Evolutionary conservation across 2,113 vertebrate species (phyloP).

Genomic region (Rhynchomys soricoides): DNA sequence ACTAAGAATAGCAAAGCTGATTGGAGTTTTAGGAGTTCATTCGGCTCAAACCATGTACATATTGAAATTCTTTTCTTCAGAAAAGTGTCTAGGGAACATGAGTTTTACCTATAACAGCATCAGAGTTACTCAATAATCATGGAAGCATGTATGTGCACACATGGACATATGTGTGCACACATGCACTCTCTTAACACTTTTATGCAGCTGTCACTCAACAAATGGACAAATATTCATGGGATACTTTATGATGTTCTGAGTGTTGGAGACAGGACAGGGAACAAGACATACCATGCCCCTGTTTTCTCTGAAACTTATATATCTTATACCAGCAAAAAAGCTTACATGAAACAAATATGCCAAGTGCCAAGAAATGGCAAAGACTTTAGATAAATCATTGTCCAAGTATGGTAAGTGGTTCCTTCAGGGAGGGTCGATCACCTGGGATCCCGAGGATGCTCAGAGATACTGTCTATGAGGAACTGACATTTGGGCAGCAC

Average conservation of each 20-base stretch:
- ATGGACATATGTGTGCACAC: not conserved
- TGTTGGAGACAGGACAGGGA: not conserved
- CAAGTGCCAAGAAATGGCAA: not conserved
- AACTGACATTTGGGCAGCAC: not conserved
- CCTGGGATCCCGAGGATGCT: not conserved
- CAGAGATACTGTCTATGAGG: not conserved
- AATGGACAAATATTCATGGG: not conserved
- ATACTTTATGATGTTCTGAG: not conserved
- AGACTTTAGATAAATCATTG: not conserved
- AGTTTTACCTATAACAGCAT: not conserved
- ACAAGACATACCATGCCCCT: not conserved
- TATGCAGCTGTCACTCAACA: not conserved
- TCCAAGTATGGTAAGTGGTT: not conserved
- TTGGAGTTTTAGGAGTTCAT: conserved; percentile 10
- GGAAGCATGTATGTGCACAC: no score
- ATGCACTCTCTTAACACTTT: not conserved
- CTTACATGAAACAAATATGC: not conserved
- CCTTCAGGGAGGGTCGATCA: not conserved
- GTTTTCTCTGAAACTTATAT: not conserved
- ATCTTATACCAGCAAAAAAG: not conserved
- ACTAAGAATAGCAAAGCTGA: not conserved
- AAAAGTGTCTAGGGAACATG: not conserved
- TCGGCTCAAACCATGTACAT: not conserved
- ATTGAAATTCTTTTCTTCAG: not conserved
- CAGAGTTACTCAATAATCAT: not conserved